These are phyloP conservation scores for Cheilosia soror DNA, from an alignment of 2,888 invertebrate species.

Conservation along the genomic window DNA sequence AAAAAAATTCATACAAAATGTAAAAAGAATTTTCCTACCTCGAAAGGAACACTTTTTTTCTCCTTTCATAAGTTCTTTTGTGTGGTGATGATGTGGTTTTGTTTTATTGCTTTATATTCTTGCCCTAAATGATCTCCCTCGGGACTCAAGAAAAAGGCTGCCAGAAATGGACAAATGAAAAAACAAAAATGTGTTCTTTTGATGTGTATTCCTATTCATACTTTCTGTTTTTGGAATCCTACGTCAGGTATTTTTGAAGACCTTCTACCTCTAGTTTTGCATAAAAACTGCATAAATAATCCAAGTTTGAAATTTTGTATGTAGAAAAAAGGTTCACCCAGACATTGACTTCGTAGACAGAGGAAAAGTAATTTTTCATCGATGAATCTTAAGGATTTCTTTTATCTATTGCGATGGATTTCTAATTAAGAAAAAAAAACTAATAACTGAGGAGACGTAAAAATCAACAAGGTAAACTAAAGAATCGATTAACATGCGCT, in stretches of 20 bases:
- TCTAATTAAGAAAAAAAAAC: constrained; percentile 33
- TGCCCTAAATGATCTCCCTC: constrained; percentile 59
- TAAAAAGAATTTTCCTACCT: constrained; percentile 45
- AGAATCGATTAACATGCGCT: constrained; percentile 48
- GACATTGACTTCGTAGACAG: constrained; percentile 39
- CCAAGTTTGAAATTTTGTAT: constrained; percentile 51
- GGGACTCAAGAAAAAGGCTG: constrained; percentile 24
- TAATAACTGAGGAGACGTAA: neutral
- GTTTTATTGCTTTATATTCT: constrained; percentile 51
- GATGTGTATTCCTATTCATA: constrained; percentile 34
- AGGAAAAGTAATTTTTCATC: constrained; percentile 57
- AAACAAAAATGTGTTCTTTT: constrained; percentile 28
- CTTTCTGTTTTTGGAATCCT: constrained; percentile 16
- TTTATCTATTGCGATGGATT: constrained; percentile 65
- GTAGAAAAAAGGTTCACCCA: constrained; percentile 1
- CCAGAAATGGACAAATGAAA: constrained; percentile 12
- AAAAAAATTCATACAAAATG: constrained; percentile 43
- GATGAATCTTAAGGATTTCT: constrained; percentile 48
- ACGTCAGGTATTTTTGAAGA: constrained; percentile 48
- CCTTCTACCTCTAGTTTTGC: constrained; percentile 77
- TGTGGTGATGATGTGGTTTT: constrained; percentile 67
- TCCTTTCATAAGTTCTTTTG: constrained; percentile 29
- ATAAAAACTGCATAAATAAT: constrained; percentile 83
- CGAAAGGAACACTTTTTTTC: neutral
- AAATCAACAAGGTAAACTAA: constrained; percentile 16